Conservation (phyloP, 1,140 invertebrate genomes). For the Parasteatoda tepidariorum region DNA sequence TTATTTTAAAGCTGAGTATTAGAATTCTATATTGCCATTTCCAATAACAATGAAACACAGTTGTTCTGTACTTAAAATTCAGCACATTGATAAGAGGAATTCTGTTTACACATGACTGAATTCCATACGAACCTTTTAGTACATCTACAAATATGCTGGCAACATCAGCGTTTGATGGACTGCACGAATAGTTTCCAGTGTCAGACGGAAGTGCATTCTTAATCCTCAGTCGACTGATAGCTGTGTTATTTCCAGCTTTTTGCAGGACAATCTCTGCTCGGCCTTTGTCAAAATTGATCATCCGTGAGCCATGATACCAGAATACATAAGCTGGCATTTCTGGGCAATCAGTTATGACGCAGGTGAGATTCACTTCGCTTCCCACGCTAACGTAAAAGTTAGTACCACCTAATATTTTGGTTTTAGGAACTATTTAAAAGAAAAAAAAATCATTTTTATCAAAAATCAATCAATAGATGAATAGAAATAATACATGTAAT, state of each 20-base stretch:
- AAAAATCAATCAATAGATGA: too few relatives aligned
- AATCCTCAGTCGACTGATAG: conserved; percentile 73
- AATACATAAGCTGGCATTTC: conserved; percentile 92
- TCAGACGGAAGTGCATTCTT: conserved; percentile 76
- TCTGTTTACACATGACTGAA: too few relatives aligned
- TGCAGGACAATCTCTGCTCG: conserved; percentile 42
- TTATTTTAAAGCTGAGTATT: too few relatives aligned
- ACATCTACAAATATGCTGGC: conserved; percentile 82
- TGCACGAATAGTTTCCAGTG: conserved; percentile 89
- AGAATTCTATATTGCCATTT: too few relatives aligned
- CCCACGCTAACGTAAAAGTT: conserved; percentile 91
- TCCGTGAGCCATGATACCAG: conserved; percentile 77
- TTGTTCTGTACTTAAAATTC: too few relatives aligned
- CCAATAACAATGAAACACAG: too few relatives aligned
- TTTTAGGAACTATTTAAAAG: conserved; percentile 81
- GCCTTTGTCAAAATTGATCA: conserved; percentile 64
- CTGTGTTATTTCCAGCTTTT: conserved; percentile 62
- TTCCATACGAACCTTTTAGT: conserved; percentile 87
- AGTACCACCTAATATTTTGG: conserved; percentile 87
- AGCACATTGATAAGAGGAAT: too few relatives aligned
- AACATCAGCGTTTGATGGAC: conserved; percentile 83
- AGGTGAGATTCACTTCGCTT: conserved; percentile 93
- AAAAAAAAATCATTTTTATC: neutral
- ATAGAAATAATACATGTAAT: too few relatives aligned
- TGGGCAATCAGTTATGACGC: conserved; percentile 87